Evolutionary conservation across 2,888 invertebrate genomes (phyloP).

Genomic region (Lasioglossum morio): DNA sequence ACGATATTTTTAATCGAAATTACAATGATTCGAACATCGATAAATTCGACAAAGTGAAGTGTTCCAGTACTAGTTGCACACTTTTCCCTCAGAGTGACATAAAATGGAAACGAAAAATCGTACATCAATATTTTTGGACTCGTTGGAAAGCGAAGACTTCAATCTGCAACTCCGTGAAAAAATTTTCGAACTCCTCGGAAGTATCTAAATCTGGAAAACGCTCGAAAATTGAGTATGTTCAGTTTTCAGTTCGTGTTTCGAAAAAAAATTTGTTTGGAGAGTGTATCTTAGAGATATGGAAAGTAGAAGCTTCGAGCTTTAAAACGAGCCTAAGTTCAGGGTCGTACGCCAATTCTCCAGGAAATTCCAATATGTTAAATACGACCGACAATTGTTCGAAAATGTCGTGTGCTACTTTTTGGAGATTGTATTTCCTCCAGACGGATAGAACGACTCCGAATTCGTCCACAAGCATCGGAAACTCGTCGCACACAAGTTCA

Average conservation of each 20-base stretch:
- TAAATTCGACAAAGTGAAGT: neutral
- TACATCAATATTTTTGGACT: neutral
- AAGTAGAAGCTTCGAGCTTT: neutral
- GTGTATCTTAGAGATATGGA: rapidly evolving
- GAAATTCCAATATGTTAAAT: neutral
- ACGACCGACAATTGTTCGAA: neutral
- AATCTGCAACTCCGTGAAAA: neutral
- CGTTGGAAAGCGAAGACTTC: neutral
- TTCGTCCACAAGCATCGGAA: neutral
- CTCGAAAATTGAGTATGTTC: neutral
- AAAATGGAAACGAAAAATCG: neutral
- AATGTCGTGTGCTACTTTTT: neutral
- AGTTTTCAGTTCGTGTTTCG: rapidly evolving
- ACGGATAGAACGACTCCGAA: neutral
- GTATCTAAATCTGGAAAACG: neutral
- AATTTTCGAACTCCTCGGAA: rapidly evolving
- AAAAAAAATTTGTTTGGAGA: rapidly evolving
- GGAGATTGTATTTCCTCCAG: neutral
- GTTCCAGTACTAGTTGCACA: neutral
- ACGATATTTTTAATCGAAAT: neutral
- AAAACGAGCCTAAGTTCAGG: neutral
- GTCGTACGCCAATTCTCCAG: neutral
- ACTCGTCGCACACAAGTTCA: neutral
- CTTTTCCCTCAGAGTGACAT: too few relatives aligned
- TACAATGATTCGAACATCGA: neutral